Percentiles rank a stretch among this genome's conserved stretches.
Conservation (phyloP, 1,140 invertebrate species). For the Pogonus chalceus region DNA sequence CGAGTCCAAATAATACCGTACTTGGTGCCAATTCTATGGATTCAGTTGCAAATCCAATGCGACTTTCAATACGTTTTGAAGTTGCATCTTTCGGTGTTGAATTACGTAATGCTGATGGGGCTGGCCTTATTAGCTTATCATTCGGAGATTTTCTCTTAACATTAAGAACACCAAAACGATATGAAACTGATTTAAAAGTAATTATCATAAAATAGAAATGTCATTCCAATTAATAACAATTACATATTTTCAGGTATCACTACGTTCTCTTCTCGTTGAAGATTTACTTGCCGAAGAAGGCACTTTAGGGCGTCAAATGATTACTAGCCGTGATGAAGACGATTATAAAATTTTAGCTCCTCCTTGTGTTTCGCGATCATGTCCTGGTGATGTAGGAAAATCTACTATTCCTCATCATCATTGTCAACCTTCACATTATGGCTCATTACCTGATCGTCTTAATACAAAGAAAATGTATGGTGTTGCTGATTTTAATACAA, state of each 20-base stretch:
- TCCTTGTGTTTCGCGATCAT: slow-evolving; percentile 67
- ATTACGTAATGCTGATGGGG: slow-evolving; percentile 52
- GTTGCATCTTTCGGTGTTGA: slow-evolving; percentile 62
- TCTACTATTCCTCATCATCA: slow-evolving; percentile 18
- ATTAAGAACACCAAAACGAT: slow-evolving; percentile 53
- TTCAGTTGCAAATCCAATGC: slow-evolving; percentile 1
- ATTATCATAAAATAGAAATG: too few species aligned
- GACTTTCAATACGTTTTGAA: slow-evolving; percentile 52
- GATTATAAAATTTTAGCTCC: slow-evolving; percentile 35
- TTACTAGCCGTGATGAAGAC: slow-evolving; percentile 38
- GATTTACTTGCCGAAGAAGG: slow-evolving; percentile 67
- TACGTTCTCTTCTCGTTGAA: slow-evolving; percentile 78
- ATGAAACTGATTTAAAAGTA: slow-evolving; percentile 59
- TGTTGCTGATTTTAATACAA: slow-evolving; percentile 15
- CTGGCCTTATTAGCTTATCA: slow-evolving; percentile 63
- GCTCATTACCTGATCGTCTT: slow-evolving; percentile 59
- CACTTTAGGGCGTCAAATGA: slow-evolving; percentile 67
- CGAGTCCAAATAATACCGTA: slow-evolving; percentile 2
- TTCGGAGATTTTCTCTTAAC: slow-evolving; percentile 72
- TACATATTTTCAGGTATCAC: slow-evolving; percentile 54
- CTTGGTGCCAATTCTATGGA: too few species aligned
- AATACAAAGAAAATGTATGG: slow-evolving; percentile 43
- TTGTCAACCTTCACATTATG: slow-evolving; percentile 21
- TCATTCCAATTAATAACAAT: too few species aligned
- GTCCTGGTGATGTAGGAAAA: slow-evolving; percentile 56